A percentile compares a stretch with the other conserved stretches of the same genome.
phyloP scores from a whole-genome alignment of 2,797 vertebrate genomes.

The Rhynchotus rufescens region DNA sequence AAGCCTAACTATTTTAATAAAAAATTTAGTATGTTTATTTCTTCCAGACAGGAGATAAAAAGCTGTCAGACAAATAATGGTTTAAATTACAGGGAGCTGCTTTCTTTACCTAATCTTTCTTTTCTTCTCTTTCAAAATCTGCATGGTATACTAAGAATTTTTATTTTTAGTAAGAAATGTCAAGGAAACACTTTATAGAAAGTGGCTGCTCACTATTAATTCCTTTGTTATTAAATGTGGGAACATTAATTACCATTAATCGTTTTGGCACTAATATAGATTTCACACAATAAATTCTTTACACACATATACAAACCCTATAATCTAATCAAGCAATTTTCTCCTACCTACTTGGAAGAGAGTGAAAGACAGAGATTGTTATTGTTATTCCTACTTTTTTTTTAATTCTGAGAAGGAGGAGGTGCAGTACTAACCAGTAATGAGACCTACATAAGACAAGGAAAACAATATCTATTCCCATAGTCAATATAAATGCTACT shows the following conservation, averaged over 20 bases:
- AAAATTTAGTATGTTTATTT: conserved; percentile 73
- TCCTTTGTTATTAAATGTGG: conserved; percentile 62
- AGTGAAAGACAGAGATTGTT: conserved; percentile 17
- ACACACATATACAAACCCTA: conserved; percentile 35
- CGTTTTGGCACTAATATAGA: conserved; percentile 33
- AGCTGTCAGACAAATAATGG: conserved; percentile 67
- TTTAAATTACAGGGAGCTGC: conserved; percentile 60
- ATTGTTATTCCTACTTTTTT: background rate
- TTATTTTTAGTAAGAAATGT: conserved; percentile 58
- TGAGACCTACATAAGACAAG: background rate
- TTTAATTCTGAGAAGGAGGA: background rate
- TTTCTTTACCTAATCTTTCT: conserved; percentile 54
- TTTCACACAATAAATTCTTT: conserved; percentile 60
- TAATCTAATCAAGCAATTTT: conserved; percentile 69
- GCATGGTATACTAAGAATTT: background rate
- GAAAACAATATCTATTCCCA: background rate
- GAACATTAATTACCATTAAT: conserved; percentile 72
- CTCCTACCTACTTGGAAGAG: conserved; percentile 49
- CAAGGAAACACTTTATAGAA: conserved; percentile 57
- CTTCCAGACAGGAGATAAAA: conserved; percentile 75
- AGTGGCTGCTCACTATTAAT: conserved; percentile 60
- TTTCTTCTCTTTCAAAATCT: conserved; percentile 29
- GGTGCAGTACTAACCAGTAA: background rate
- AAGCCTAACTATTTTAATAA: conserved; percentile 71
- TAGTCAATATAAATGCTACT: background rate